Percentiles rank a stretch among this genome's conserved stretches.
Conservation (phyloP, 30 jellyfish, hydroid and myxozoan genomes). For the Turritopsis rubra region DNA sequence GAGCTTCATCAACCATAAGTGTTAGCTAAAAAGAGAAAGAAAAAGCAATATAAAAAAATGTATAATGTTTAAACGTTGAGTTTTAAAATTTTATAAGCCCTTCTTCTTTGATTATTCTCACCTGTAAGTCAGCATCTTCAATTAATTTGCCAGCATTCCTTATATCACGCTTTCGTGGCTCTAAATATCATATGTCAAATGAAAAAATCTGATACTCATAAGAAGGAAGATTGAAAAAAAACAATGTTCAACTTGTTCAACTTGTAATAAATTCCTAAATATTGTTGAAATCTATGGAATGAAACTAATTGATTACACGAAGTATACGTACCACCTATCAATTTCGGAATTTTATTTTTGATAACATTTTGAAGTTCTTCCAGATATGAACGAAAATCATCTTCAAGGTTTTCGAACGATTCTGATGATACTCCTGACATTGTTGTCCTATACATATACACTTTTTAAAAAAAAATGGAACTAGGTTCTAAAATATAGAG, state of each 20-base stretch:
- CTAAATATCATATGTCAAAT: constrained; percentile 22
- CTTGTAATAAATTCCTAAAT: background rate
- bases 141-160: constrained; percentile 50
- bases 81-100: background rate
- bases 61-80: background rate
- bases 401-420: constrained; percentile 42
- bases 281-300: background rate
- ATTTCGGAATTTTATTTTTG: constrained; percentile 46
- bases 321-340: constrained; percentile 40
- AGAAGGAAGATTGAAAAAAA: background rate
- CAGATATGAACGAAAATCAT: constrained; percentile 32
- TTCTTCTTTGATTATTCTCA: background rate
- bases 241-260: background rate
- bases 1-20: constrained; percentile 81
- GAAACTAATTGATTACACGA: background rate
- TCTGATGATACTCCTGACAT: constrained; percentile 51
- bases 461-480: background rate
- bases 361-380: constrained; percentile 22
- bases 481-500: background rate
- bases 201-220: background rate
- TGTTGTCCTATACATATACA: background rate
- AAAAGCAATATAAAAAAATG: background rate
- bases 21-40: constrained; percentile 37
- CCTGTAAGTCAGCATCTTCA: constrained; percentile 74
- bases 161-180: constrained; percentile 70